Evolutionary conservation across 2,113 vertebrate species (phyloP).

Genomic region (Spermophilus dauricus): DNA sequence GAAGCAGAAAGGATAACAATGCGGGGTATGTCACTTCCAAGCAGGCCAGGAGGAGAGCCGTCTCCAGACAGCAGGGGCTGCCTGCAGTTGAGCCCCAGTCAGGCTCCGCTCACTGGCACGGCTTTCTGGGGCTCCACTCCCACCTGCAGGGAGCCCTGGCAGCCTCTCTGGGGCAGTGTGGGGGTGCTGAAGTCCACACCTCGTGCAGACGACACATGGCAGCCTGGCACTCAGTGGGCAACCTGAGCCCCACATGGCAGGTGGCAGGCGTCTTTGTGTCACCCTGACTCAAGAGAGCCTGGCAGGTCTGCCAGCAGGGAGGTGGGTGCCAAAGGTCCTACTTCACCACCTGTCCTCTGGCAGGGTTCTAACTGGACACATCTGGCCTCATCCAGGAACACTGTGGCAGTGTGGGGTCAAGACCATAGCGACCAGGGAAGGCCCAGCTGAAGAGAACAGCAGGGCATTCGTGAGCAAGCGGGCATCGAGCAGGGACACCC

Average conservation of each 20-base stretch:
- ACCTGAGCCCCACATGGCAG: background rate
- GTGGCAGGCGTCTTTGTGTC: background rate
- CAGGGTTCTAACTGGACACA: fast-evolving
- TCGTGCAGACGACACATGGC: background rate
- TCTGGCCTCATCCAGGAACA: fast-evolving
- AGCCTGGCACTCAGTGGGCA: background rate
- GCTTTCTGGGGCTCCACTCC: background rate
- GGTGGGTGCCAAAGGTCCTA: background rate
- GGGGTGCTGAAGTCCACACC: background rate
- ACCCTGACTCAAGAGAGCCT: background rate
- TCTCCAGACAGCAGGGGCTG: background rate
- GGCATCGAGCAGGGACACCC: too few species aligned
- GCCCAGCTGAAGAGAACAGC: background rate
- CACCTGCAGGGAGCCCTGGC: background rate
- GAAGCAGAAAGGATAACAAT: background rate
- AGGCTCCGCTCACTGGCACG: background rate
- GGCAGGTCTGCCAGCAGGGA: background rate
- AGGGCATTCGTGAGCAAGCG: fast-evolving
- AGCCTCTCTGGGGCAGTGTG: fast-evolving
- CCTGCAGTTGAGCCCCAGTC: background rate
- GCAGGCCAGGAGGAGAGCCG: background rate
- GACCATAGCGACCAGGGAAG: too few species aligned
- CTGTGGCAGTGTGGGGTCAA: fast-evolving
- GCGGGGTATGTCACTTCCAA: fast-evolving
- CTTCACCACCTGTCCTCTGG: background rate